Evolutionary conservation across 2,888 invertebrate species (phyloP), one percentile per base, ranked within the genome.

Genomic region (Eucera pruinosa): DNA sequence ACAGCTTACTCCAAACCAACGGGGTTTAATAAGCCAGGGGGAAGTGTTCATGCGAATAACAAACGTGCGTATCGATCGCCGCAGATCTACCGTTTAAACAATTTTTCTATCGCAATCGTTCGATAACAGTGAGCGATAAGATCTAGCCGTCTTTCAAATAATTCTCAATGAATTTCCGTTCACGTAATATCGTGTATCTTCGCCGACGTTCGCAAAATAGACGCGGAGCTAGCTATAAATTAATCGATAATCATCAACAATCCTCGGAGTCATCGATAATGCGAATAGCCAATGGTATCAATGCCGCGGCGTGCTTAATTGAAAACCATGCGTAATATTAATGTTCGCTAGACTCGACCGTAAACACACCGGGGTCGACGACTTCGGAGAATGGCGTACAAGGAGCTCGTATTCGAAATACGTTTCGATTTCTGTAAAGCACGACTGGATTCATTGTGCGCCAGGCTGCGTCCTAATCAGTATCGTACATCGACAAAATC

Each of bases 221-320:
- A 47, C 39, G 11, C 74, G 20, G 45, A 20, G 20, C 11, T 50
- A 15, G 45, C 50, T 27, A 64, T 52, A 72, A 74, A 52, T 73
- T 72, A 73, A 74, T 64, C 62, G 57, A 73, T 73, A 54, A 64
- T 75, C 58, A 47, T 54, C 45, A 52, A 58, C 30, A 45, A 74
- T 64, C 23, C 30, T 7, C 13, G 18, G n/a, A 45, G 30, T 52
- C 57, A 52, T 58, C 64, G 64, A 64, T 58, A 58, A 54, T 54
- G 75, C 39, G 30, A 61, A 69, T 55, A 54, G 41, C 41, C 33
- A 61, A 25, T 41, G 36, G 70, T 68, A 55, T 61, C 33, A 33
- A 71, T 36, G 9, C 25, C 39, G 39, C 47, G 15, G 27, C 6
- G 43, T 36, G 57, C 1, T 58, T 64, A 74, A 52, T 74, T 41